A percentile compares a stretch with the other conserved stretches of the same genome.
Conservation (phyloP, 2,113 vertebrate species). For the Coregonus clupeaformis region DNA sequence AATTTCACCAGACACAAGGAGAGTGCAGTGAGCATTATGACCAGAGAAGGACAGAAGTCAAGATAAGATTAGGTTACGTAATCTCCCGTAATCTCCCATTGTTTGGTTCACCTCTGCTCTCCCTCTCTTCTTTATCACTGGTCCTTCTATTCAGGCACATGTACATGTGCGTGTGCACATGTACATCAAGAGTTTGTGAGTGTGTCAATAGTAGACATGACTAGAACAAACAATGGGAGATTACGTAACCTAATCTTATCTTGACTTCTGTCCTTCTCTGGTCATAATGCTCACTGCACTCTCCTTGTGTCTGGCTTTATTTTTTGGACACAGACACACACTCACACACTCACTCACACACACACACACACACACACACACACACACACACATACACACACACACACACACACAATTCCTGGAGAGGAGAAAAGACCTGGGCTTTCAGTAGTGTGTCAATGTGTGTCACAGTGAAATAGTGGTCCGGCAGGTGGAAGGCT, state of each 20-base stretch:
- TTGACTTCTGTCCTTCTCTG: too few species aligned
- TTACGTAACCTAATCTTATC: too few species aligned
- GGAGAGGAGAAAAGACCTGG: neutral
- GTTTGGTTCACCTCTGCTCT: too few species aligned
- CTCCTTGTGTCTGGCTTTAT: too few species aligned
- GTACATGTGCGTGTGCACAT: too few species aligned
- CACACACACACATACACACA: constrained; percentile 14
- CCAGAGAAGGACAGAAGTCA: neutral
- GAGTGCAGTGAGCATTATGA: neutral
- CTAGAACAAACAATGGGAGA: too few species aligned
- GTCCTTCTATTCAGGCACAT: too few species aligned
- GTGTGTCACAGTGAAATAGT: neutral
- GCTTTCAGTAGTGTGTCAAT: neutral
- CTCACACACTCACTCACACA: neutral
- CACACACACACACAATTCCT: neutral
- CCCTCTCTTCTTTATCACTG: too few species aligned
- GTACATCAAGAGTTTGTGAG: too few species aligned
- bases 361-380: constrained; percentile 13
- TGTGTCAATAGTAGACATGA: too few species aligned
- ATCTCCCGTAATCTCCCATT: too few species aligned
- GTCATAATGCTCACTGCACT: too few species aligned
- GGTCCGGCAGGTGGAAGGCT: neutral
- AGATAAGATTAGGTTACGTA: neutral
- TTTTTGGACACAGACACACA: neutral
- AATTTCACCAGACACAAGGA: neutral